A percentile compares a stretch with the other conserved stretches of the same genome.
These are phyloP conservation scores for Zosterops lateralis DNA, from an alignment of 2,113 vertebrate genomes.

Conservation along the genomic window DNA sequence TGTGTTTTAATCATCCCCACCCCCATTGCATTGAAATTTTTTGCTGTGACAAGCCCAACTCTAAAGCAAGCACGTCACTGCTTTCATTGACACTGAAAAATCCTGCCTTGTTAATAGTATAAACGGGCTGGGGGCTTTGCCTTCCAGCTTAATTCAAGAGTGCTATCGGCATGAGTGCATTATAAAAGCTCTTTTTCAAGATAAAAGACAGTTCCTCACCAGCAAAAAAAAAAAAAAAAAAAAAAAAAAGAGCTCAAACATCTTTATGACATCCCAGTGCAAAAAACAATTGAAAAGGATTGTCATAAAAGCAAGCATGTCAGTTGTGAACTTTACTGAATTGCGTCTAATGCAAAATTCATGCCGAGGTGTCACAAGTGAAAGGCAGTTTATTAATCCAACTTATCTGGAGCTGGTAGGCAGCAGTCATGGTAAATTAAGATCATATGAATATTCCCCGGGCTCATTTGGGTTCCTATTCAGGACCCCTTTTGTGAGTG, in stretches of 20 bases:
- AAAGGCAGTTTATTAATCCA: constrained; percentile 62
- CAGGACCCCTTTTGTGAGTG: not conserved
- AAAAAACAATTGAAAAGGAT: constrained; percentile 35
- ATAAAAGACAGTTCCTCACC: constrained; percentile 50
- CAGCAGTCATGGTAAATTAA: constrained; percentile 26
- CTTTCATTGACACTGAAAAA: constrained; percentile 29
- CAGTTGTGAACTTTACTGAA: constrained; percentile 60
- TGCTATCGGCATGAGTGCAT: constrained; percentile 7
- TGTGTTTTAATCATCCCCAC: constrained; percentile 1
- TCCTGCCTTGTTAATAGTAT: constrained; percentile 45
- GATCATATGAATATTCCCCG: constrained; percentile 14
- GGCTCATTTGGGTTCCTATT: not conserved
- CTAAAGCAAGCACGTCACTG: not conserved
- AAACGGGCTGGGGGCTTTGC: constrained; percentile 32
- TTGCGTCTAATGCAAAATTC: constrained; percentile 68
- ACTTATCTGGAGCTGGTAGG: constrained; percentile 24
- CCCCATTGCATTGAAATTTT: not conserved
- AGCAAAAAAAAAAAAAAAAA: constrained; percentile 21
- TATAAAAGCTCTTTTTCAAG: constrained; percentile 55
- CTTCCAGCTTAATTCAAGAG: constrained; percentile 39
- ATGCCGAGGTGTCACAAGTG: constrained; percentile 26
- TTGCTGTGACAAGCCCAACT: not conserved
- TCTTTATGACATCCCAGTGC: constrained; percentile 27
- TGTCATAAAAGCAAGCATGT: constrained; percentile 44
- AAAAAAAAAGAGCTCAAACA: constrained; percentile 25